Base-by-base conservation (phyloP, 2,888 invertebrate species). In the Polydrusus cervinus region DNA sequence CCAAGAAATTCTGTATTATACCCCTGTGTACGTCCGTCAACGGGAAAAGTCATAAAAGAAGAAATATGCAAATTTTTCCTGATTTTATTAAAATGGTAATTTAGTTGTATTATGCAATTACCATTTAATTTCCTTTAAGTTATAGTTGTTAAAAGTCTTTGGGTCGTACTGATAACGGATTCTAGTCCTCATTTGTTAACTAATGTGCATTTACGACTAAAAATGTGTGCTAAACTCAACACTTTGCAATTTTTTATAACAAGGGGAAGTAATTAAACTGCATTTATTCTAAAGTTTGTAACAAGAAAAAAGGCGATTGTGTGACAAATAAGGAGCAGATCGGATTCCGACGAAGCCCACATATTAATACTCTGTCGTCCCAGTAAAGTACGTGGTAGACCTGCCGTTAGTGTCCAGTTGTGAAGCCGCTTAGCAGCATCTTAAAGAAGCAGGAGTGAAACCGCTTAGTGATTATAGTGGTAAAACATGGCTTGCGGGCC, bases 321-420 rank as follows among this genome's bases (percentile, higher is more conserved):
- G 72, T 77, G 76, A 80, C 81, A 76, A 80, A 82, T 81, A 82
- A 81, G 82, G 81, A 79, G 78, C 79, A 80, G 79, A 78, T 79
- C 79, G 76, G 76, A 78, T 78, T 79, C 79, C 78, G 77, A 79
- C 79, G 80, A 79, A 80, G 69, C 79, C 81, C 81, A 80, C 81
- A 79, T 79, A 81, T 80, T 76, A 79, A 78, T 71, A 76, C 65
- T 45, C 57, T 61, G 68, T 78, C 77, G 78, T 75, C 79, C 76
- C 80, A 78, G 80, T 78, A 79, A 79, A 80, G 80, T 80, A 79
- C 78, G 77, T 78, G 74, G 40, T 71, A 69, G 79, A 75, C 69
- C 69, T 73, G 61, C 74, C 79, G 80, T 78, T 79, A 80, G 80
- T 81, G 81, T 80, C 81, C 82, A 81, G 79, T 80, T 76, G 81